Conservation (phyloP, 2,797 vertebrate genomes). For the Manis pentadactyla region DNA sequence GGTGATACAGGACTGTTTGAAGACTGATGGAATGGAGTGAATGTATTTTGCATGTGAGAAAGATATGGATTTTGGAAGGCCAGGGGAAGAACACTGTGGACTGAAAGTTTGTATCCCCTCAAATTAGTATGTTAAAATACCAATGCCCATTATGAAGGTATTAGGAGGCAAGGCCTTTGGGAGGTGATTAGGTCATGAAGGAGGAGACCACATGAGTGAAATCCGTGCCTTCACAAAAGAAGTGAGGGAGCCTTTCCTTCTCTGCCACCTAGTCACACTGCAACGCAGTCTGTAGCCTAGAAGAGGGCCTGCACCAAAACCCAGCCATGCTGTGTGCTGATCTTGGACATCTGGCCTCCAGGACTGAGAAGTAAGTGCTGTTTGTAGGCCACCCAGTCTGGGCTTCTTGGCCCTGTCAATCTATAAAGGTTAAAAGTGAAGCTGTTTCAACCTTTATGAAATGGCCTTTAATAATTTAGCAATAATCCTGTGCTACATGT, state of each 20-base stretch:
- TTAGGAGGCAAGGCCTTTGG: too few relatives aligned
- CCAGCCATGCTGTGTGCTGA: neutral
- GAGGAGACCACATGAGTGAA: neutral
- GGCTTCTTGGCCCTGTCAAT: conserved; percentile 74
- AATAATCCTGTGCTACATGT: conserved; percentile 84
- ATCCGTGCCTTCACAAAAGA: neutral
- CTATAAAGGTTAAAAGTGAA: conserved; percentile 83
- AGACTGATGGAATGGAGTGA: neutral
- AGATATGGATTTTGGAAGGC: too few relatives aligned
- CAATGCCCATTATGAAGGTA: neutral
- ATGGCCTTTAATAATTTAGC: conserved; percentile 86
- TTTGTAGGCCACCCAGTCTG: neutral
- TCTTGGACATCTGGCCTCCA: neutral
- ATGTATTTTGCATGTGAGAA: neutral
- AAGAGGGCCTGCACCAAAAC: neutral
- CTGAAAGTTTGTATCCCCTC: too few relatives aligned
- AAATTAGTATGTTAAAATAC: neutral
- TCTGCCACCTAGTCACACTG: neutral
- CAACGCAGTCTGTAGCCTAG: neutral
- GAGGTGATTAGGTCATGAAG: neutral
- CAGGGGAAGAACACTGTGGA: neutral
- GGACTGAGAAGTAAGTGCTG: neutral
- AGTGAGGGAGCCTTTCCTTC: neutral
- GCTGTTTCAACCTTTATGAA: conserved; percentile 85
- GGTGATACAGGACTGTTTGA: neutral